Percentiles rank a stretch among this genome's conserved stretches.
These are phyloP conservation scores for Nomada fabriciana DNA, from an alignment of 2,888 invertebrate genomes.

Conservation along the genomic window DNA sequence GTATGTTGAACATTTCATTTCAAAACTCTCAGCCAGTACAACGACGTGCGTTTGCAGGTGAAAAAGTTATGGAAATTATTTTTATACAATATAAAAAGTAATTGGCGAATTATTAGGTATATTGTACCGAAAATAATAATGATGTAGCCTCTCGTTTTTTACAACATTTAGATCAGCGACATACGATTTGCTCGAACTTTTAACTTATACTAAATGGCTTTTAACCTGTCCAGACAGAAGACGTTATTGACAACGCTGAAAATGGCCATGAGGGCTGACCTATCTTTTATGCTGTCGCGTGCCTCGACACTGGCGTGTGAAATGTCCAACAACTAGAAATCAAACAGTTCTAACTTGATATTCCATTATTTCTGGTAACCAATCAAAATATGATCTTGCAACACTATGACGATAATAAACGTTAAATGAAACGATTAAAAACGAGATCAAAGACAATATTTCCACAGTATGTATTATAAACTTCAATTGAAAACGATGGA, in stretches of 20 bases:
- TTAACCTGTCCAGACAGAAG: slow-evolving; percentile 18
- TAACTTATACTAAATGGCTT: slow-evolving; percentile 20
- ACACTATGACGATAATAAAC: not conserved
- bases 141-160: no score
- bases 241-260: slow-evolving; percentile 32
- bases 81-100: no score
- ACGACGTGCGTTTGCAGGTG: no score
- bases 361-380: not conserved
- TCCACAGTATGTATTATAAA: no score
- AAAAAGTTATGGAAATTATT: no score
- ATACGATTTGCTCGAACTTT: not conserved
- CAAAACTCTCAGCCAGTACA: not conserved
- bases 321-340: slow-evolving; percentile 1
- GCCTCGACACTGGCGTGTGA: not conserved
- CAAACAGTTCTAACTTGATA: not conserved
- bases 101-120: no score
- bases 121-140: no score
- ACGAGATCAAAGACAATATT: not conserved
- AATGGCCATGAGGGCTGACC: slow-evolving; percentile 3
- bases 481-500: no score
- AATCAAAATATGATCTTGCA: not conserved
- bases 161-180: not conserved
- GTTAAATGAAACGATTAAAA: not conserved
- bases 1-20: not conserved
- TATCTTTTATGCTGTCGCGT: not conserved